Evolutionary conservation across 2,797 vertebrate species (phyloP), one percentile per base, ranked within the genome.

Genomic region (Acanthis flammea): DNA sequence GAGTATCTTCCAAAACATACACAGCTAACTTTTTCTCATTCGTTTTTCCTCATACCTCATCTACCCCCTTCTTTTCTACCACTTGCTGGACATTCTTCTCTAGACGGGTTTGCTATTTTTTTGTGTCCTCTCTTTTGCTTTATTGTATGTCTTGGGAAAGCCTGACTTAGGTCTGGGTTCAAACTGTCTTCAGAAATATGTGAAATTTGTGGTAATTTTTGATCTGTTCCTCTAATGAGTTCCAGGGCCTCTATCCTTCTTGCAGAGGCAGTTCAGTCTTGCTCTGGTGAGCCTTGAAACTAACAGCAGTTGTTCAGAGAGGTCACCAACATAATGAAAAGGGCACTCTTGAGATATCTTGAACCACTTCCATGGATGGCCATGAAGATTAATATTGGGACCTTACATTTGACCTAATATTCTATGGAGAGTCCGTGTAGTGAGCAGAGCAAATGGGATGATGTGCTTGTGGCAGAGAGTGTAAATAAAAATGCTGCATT

Each of bases 351-450:
- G 85, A 89, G 92, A 74, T 86, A 79, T 75, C 90, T 86, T 53
- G 82, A 90, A 86, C 87, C 67, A 76, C 72, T 92, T 95, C 83
- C 51, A 35, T 90, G 72, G 87, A 88, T 94, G 47, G 47, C 86
- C 79, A 51, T 76, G 79, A 88, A 93, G 93, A 88, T 94, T 93
- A 87, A 74, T 88, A 86, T 0, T 67, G 68, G 81, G 87, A 94
- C 75, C 78, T 95, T 94, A 83, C 53, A 74, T 74, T 90, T 94
- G 86, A 95, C 85, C 82, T 83, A 50, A 87, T 92, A 91, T 80
- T 94, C 85, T 87, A 44, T 63, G 42, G 92, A 88, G 83, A 84
- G 15, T 71, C 61, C 0, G 0, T 65, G 53, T 90, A 81, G 74
- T 15, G 27, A 91, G 65, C 53, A 79, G 75, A 86, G 60, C 50